Base-by-base conservation (phyloP, 2,797 vertebrate species). In the Sebastiscus tertius region DNA sequence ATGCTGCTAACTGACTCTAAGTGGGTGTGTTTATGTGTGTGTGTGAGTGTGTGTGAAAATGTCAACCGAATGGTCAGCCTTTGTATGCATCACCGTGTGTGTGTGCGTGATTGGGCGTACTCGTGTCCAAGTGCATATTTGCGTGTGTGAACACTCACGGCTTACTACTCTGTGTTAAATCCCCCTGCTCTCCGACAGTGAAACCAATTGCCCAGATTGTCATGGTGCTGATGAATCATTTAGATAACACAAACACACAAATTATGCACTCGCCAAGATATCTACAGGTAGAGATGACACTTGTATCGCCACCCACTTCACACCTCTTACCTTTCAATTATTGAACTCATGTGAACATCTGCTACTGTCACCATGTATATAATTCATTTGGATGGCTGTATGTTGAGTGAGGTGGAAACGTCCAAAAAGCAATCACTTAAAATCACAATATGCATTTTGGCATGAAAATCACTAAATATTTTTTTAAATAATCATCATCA, bases 161-260 rank as follows among this genome's bases (percentile, higher is more conserved):
- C 54, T 74, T 55, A 79, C 34, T 8, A 24, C 46, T 73, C 29
- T 58, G 77, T 73, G 78, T 82, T 33, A 82, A 42, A 75, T 84
- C 56, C 46, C 42, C 42, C 59, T 31, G 72, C 74, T 78, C 65
- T 69, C 74, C 9, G 1, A 80, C 84, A 77, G 75, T 59, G 79
- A 72, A 13, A 79, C 39, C 81, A 74, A 54, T 79, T 73, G 77
- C 66, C 75, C 72, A 73, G 69, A 73, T 60, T 83, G 82, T 84
- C 76, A 82, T 8, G 22, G 59, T 58, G 75, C 27, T 88, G 83
- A 91, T 90, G 81, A 89, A 72, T 86, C 81, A 81, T 80, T 91
- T 85, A 71, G 59, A 49, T 12, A 5, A 52, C 46, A 54, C 33
- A 52, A 5, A 71, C 62, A 65, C 65, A 59, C 54, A 58, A 42